Base-by-base conservation (phyloP, 2,113 vertebrate genomes). In the Phrynosoma blainvillii region DNA sequence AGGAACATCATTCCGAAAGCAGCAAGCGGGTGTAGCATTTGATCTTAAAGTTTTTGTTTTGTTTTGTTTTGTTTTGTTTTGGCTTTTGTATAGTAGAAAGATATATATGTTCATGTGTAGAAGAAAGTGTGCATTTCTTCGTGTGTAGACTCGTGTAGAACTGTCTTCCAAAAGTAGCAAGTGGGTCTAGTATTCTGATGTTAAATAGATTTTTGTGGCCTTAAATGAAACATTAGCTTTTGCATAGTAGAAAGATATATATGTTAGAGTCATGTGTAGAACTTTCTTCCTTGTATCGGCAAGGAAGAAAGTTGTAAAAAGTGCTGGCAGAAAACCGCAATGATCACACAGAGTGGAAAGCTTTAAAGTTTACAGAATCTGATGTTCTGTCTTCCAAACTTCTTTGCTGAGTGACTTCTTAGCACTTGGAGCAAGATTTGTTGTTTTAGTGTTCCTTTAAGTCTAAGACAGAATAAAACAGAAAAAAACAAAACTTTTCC, bases 381-480 rank as follows among this genome's bases (percentile, higher is more conserved):
- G 82, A 18, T 27, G 32, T 73, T 59, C n/a, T 0, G 3, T 0
- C 83, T 20, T 73, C 5, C 9, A 30, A 90, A 84, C 14, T 32
- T 2, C 32, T 79, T 79, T 9, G 16, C n/a, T 52, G 13, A 5
- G 79, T 59, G 32, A 30, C 36, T 0, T 13, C 82, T 32, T 82
- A 79, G 30, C 52, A 84, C 12, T 87, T 73, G 5, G n/a, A 62
- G 27, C 52, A 86, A 82, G 23, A 82, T 79, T 27, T 91, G 1
- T 77, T 62, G 80, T 21, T 2, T 83, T 25, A 80, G 52, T 84
- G 13, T 16, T 0, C 0, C 23, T 91, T 81, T 40, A 66, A 73
- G 9, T 77, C 5, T 59, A 0, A 62, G 27, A 11, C 27, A 36
- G 84, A 89, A 88, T 10, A 68, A 87, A 88, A 0, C 56, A 79